Evolutionary conservation across 2,797 vertebrate species (phyloP), one percentile per base, ranked within the genome.

Genomic region (Brotula barbata): DNA sequence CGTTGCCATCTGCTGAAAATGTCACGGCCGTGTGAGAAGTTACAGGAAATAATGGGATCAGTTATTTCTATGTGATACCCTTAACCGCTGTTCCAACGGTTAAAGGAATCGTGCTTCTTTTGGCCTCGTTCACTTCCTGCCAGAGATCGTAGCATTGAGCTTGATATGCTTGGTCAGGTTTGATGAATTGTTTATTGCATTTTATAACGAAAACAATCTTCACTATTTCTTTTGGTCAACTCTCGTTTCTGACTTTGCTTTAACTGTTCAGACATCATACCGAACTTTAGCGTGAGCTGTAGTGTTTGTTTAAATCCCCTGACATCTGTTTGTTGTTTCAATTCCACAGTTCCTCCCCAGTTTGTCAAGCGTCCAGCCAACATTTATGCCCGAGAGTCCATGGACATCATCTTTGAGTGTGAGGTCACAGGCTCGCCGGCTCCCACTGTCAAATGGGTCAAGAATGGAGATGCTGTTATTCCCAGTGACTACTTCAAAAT

Each of bases 401-500:
- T 95, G 93, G 97, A 99, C 84, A 95, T 98, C 6, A 28, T 97
- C 52, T 97, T 99, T 20, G 94, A 98, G 83, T 99, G 97, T 11
- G 95, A 97, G 76, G 95, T 98, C 47, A 91, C 85, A 0, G 96
- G 96, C 3, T 93, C 92, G 1, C 97, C 96, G 0, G 75, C 94
- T 1, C 96, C 96, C n/a, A 93, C 95, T 0, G 95, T 98, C 67
- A 98, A 94, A 72, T 99, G 97, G 97, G 92, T 98, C 54, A 99
- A 99, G 85, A 98, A 98, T 2, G 96, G 96, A 44, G 97, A 99
- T 1, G 85, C 96, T 15, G 97, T 99, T 57, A 98, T 98, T 73
- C 97, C 97, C 45, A 99, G 96, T 2, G 97, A 99, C 88, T 99
- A 99, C 85, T 99, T 99, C 88, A 97, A 96, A 86, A 98, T 98